Evolutionary conservation across 2,113 vertebrate genomes (phyloP), one percentile per base, ranked within the genome.

Genomic region (Cygnus atratus): DNA sequence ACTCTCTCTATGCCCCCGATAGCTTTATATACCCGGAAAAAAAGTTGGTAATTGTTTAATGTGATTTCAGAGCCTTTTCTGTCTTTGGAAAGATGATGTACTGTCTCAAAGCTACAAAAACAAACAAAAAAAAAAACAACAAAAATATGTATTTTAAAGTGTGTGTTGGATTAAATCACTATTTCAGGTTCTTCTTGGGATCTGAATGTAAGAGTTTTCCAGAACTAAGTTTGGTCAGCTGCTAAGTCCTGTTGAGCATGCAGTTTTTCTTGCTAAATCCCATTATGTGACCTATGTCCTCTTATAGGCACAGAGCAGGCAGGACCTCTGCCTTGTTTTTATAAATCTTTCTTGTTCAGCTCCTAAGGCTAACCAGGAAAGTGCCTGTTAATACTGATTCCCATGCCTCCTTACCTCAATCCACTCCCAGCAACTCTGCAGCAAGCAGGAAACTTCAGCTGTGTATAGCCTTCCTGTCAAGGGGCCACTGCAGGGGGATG

Each of bases 361-460:
- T 85, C 52, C 65, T 48, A 21, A 59, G 68, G n/a, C 58, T 66
- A 62, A 57, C 73, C 67, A 70, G 80, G 37, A 35, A 57, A 71
- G 67, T 35, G 35, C n/a, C 48, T 67, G 39, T 52, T 92, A 54
- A n/a, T 25, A 2, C 65, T 78, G 41, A 75, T 92, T 92, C 48
- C 77, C 39, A 11, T 61, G 54, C 71, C 31, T 91, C n/a, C 59
- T 67, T 75, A 87, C 84, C 35, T 66, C 41, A 13, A 28, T 44
- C 58, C 19, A 4, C 57, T 70, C 91, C 44, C 44, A 79, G 52
- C 48, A 82, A 65, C 88, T 78, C 67, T 67, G 46, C 68, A 79
- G 85, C 74, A 72, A 54, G 84, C 84, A 92, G 78, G 88, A 91
- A 94, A 62, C 62, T 62, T 59, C 13, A 79, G 78, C 81, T 44